phyloP scores from a whole-genome alignment of 1,140 invertebrate genomes.

The Drosophila persimilis region DNA sequence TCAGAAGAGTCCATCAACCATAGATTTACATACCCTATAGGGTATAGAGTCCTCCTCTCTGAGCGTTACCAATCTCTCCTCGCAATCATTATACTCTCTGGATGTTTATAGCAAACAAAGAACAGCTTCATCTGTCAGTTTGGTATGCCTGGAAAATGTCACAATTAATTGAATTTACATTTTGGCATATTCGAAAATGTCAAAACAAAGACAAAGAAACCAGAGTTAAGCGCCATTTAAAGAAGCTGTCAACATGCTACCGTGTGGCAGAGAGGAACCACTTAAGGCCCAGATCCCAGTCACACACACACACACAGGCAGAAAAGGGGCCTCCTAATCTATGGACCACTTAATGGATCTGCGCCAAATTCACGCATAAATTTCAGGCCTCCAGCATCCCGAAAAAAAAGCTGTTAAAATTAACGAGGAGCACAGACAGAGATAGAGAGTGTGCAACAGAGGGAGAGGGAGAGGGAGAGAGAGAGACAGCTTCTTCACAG shows the following conservation, averaged over 20 bases:
- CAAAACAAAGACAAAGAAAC: slow-evolving; percentile 49
- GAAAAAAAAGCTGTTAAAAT: slow-evolving; percentile 65
- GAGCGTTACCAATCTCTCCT: no score
- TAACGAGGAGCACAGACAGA: slow-evolving; percentile 54
- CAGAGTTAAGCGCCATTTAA: slow-evolving; percentile 78
- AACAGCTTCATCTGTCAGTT: slow-evolving; percentile 13
- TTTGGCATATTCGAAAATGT: slow-evolving; percentile 55
- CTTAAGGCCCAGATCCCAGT: slow-evolving; percentile 18
- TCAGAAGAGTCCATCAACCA: no score
- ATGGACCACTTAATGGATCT: slow-evolving; percentile 82
- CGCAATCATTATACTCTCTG: no score
- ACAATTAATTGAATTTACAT: slow-evolving; percentile 77
- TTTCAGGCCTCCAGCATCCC: slow-evolving; percentile 58
- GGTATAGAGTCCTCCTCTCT: no score
- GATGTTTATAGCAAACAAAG: no score
- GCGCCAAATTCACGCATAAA: slow-evolving; percentile 82
- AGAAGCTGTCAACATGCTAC: slow-evolving; percentile 69
- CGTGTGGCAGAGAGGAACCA: slow-evolving; percentile 19
- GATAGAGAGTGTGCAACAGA: slow-evolving; percentile 9
- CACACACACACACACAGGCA: slow-evolving; percentile 9
- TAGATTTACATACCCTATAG: no score
- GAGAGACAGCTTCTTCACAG: slow-evolving; percentile 27
- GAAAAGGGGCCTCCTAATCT: slow-evolving; percentile 58
- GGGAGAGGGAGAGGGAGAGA: slow-evolving; percentile 2
- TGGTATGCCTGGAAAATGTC: slow-evolving; percentile 54